Evolutionary conservation across 2,888 invertebrate species (phyloP), one percentile per base, ranked within the genome.

Genomic region (Strigamia maritima): DNA sequence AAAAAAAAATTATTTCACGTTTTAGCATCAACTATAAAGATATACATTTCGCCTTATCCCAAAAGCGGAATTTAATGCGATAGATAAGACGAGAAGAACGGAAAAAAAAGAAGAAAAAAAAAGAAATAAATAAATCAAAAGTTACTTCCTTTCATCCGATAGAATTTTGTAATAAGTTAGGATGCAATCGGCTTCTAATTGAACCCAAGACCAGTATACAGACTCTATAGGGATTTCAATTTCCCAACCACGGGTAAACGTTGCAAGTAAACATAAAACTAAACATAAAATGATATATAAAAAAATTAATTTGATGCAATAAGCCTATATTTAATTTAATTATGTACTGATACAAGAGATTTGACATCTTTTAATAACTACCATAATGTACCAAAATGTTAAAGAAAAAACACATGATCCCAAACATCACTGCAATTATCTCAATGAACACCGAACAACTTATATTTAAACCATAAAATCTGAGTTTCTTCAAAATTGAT

Each of bases 121-220:
- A 60, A 40, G 16, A 40, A 16, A 60, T 16, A 60, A 60, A 60
- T 60, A 60, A 60, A 60, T 60, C 60, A 60, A 60, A 60, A 60
- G 40, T 40, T 7, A 19, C 60, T 60, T 60, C 2, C 16, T 6
- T 60, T 19, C 60, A n/a, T n/a, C 60, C 60, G 60, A 60, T 60
- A 60, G 60, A 60, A 60, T 60, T 60, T 16, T n/a, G 60, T 60
- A 60, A 60, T 60, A 60, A 60, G 60, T 60, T 24, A 60, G 60
- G 60, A 24, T 22, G 60, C 60, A 60, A 60, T 60, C 60, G 60
- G 24, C 60, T 60, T 24, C 60, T 60, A 60, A 60, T 60, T 60
- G 60, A 60, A 60, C 60, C 24, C n/a, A 24, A 24, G 60, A 60
- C 24, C 60, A 6, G 60, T 60, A 3, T 40, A 31, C 40, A 40